These are phyloP conservation scores for Nothocercus julius DNA, from an alignment of 2,113 vertebrate genomes.

Conservation along the genomic window DNA sequence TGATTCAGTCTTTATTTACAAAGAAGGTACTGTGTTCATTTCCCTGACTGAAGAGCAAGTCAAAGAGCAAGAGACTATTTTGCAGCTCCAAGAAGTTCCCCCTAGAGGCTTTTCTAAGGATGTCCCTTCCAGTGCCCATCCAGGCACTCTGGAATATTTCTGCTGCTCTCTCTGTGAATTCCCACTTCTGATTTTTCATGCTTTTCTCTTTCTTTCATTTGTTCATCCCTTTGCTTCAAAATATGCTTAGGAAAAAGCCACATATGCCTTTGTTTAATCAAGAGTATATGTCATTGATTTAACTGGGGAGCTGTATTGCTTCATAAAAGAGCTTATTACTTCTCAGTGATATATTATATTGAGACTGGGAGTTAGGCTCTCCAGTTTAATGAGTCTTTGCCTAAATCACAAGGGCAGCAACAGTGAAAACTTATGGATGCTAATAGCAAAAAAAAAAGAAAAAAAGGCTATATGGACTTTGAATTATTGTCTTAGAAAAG, in stretches of 20 bases:
- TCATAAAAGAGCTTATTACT: conserved; percentile 42
- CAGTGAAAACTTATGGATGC: conserved; percentile 4
- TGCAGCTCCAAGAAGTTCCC: not conserved
- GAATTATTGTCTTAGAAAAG: not conserved
- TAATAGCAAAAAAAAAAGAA: not conserved
- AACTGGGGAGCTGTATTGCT: conserved; percentile 31
- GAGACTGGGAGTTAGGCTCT: conserved; percentile 40
- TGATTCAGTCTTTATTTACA: conserved; percentile 4
- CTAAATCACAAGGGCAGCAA: conserved; percentile 31
- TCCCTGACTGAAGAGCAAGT: not conserved
- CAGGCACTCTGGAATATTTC: not conserved
- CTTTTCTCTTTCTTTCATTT: not conserved
- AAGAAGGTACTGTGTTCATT: not conserved
- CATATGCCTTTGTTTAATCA: conserved; percentile 46
- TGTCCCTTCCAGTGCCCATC: not conserved
- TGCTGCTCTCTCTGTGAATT: not conserved
- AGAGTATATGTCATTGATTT: conserved; percentile 17
- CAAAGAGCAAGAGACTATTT: not conserved
- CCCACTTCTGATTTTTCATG: not conserved
- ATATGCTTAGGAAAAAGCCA: not conserved
- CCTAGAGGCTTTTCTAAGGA: not conserved
- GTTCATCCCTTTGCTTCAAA: not conserved
- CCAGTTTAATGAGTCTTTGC: conserved; percentile 31
- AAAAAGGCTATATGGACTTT: not conserved
- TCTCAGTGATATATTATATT: not conserved